Evolutionary conservation across 2,797 vertebrate genomes (phyloP), one percentile per base, ranked within the genome.

Genomic region (Lithobates sylvaticus): DNA sequence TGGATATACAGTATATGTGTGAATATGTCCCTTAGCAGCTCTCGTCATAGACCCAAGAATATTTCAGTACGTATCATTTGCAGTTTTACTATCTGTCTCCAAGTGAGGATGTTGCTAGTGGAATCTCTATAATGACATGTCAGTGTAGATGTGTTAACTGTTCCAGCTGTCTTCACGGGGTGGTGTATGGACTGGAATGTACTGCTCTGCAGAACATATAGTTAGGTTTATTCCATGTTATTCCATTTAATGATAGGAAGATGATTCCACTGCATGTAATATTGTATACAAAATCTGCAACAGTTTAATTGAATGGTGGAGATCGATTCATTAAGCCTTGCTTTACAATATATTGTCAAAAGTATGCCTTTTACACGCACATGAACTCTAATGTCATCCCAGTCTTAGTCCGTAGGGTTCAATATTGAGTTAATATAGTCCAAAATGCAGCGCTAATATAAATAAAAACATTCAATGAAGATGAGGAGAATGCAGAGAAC

Each of bases 71-170:
- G 34, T 15, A 26, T 67, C 27, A 27, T 67, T 67, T 67, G 26
- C 65, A 67, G 65, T 67, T 67, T 26, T 67, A 67, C 65, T 29
- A 67, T 67, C 65, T 10, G 4, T 26, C 26, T 67, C 65, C 65
- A 67, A 67, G 65, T 67, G 65, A 67, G 65, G 21, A 26, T 67
- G 65, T 13, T 27, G 65, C 65, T 67, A 15, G n/a, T 67, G 26
- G 65, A 26, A 67, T 67, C 65, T 67, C 65, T 26, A 67, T 67
- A 67, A 67, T 67, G 65, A 67, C 65, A 67, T 67, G 65, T 67
- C 65, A 67, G 65, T 29, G 26, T 29, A 12, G 65, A 67, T 67
- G 26, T 67, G 65, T 67, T 67, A 67, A 29, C 61, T 65, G 2
- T 65, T 23, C 61, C 23, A 65, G 61, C 61, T 65, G 61, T 65